Evolutionary conservation across 2,888 invertebrate genomes (phyloP).

Genomic region (Erebia ligea): DNA sequence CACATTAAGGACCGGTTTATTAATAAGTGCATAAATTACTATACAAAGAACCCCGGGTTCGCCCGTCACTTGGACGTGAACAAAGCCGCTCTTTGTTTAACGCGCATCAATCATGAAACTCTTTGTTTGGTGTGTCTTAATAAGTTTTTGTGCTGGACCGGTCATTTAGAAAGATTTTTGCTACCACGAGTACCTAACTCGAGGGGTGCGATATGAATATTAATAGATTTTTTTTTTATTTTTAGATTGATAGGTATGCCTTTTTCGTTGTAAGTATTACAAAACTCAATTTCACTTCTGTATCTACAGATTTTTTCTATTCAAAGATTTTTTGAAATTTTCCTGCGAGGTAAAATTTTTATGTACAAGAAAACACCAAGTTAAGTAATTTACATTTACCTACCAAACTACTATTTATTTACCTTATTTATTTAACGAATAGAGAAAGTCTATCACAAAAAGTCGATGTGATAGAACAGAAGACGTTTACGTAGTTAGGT

Average conservation of each 20-base stretch:
- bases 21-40: slow-evolving; percentile 71
- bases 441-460: no score
- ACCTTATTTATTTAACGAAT: no score
- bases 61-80: slow-evolving; percentile 59
- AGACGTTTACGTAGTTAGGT: no score
- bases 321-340: no score
- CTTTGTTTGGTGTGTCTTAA: slow-evolving; percentile 80
- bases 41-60: slow-evolving; percentile 53
- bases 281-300: no score
- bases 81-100: slow-evolving; percentile 73
- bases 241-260: slow-evolving; percentile 3
- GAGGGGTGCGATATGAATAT: slow-evolving; percentile 57
- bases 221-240: slow-evolving; percentile 51
- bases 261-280: slow-evolving; percentile 2
- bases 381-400: no score
- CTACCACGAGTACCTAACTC: slow-evolving; percentile 51
- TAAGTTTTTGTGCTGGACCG: slow-evolving; percentile 77
- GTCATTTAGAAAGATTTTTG: slow-evolving; percentile 79
- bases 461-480: no score
- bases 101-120: slow-evolving; percentile 72
- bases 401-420: no score
- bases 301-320: no score
- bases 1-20: slow-evolving; percentile 73
- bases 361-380: no score
- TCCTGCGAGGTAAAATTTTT: no score